A percentile compares a stretch with the other conserved stretches of the same genome.
Conservation (phyloP, 2,888 invertebrate genomes). For the Eupithecia dodoneata region DNA sequence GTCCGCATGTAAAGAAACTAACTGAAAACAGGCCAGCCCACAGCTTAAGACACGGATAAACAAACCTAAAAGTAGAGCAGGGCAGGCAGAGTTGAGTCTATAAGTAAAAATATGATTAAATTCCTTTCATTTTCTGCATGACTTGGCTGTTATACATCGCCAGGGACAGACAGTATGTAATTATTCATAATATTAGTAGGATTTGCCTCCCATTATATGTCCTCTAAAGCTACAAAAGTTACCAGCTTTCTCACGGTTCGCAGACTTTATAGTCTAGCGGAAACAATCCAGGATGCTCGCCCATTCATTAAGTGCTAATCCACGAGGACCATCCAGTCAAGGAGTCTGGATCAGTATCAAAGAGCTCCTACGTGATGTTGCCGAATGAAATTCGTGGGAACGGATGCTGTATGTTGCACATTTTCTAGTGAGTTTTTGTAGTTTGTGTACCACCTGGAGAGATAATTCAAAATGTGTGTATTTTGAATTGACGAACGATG, state of each 20-base stretch:
- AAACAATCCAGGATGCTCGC: constrained; percentile 9
- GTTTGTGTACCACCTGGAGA: background rate
- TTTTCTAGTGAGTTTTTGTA: background rate
- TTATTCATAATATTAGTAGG: no score
- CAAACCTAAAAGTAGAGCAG: background rate
- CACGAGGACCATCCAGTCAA: constrained; percentile 36
- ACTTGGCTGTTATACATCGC: no score
- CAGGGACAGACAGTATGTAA: no score
- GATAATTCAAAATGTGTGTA: background rate
- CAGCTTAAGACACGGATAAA: background rate
- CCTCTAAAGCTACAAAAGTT: constrained; percentile 15
- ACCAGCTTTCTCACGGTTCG: constrained; percentile 60
- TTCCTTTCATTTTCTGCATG: no score
- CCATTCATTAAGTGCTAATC: constrained; percentile 46
- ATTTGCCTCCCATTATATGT: no score
- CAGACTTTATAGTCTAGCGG: background rate
- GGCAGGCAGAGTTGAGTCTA: no score
- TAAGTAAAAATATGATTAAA: no score
- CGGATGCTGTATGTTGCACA: constrained; percentile 52
- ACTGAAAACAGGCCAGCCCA: background rate
- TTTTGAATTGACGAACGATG: no score
- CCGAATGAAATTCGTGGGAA: constrained; percentile 62
- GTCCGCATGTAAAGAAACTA: constrained; percentile 32
- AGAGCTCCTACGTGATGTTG: constrained; percentile 24
- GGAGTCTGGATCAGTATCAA: constrained; percentile 12